These are phyloP conservation scores for Teinopalpus imperialis DNA, from an alignment of 2,888 invertebrate species.

Conservation along the genomic window DNA sequence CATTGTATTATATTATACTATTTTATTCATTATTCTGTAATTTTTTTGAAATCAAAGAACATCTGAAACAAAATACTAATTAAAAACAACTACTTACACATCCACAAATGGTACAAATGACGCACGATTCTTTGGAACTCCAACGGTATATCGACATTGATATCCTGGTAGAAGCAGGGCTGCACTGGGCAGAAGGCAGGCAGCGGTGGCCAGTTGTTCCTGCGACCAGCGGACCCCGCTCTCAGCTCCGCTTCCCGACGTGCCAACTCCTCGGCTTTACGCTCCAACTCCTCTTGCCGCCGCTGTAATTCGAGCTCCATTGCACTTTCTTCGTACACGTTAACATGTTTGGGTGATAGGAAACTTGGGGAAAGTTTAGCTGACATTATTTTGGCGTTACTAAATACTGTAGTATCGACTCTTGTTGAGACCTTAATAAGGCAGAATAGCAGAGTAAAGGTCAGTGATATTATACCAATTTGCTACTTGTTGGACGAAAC, in stretches of 20 bases:
- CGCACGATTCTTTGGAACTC: slow-evolving; percentile 98
- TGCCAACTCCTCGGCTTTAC: slow-evolving; percentile 94
- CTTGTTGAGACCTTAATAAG: no score
- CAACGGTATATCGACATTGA: slow-evolving; percentile 98
- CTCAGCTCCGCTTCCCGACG: slow-evolving; percentile 93
- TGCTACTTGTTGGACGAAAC: slow-evolving; percentile 28
- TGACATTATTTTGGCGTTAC: no score
- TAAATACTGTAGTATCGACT: no score
- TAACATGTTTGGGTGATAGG: neutral
- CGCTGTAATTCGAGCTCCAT: slow-evolving; percentile 76
- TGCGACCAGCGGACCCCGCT: slow-evolving; percentile 84
- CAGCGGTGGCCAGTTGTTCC: slow-evolving; percentile 99
- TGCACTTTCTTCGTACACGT: slow-evolving; percentile 8
- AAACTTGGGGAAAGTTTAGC: no score
- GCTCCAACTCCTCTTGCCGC: slow-evolving; percentile 94
- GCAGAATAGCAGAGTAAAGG: no score
- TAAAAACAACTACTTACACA: slow-evolving; percentile 93
- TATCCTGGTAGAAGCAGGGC: slow-evolving; percentile 99
- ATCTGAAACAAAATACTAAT: no score
- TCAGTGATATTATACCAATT: slow-evolving; percentile 9
- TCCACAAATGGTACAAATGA: slow-evolving; percentile 97
- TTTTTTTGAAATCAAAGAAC: no score
- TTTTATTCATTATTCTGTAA: no score
- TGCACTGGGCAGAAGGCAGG: slow-evolving; percentile 96
- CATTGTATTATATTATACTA: no score